A percentile compares a stretch with the other conserved stretches of the same genome.
phyloP scores from a whole-genome alignment of 2,113 vertebrate species.

The Stictonetta naevosa region DNA sequence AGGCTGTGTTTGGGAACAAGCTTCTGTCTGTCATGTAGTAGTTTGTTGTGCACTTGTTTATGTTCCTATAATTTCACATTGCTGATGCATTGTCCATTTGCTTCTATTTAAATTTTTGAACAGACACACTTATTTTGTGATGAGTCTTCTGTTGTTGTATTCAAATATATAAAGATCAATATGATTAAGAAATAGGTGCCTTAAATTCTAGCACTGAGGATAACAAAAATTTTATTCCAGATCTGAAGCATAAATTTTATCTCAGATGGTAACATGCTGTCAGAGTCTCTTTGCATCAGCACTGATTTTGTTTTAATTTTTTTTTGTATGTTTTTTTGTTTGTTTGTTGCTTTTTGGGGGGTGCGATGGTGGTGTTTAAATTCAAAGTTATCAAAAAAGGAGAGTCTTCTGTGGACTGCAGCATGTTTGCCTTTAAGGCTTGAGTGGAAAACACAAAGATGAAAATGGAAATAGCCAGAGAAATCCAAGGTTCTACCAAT shows the following conservation, averaged over 20 bases:
- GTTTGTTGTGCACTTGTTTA: neutral
- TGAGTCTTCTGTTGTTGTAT: neutral
- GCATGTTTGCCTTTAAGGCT: neutral
- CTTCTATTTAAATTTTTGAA: neutral
- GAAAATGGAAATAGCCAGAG: neutral
- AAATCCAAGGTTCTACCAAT: neutral
- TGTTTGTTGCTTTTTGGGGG: neutral
- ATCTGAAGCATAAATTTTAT: neutral
- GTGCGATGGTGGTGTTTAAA: neutral
- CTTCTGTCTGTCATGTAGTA: neutral
- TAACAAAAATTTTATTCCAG: neutral
- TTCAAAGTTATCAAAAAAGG: neutral
- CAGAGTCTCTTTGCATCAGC: neutral
- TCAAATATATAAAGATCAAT: neutral
- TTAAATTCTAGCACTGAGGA: neutral
- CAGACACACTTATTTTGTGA: neutral
- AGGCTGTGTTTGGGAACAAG: neutral
- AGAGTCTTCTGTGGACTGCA: neutral
- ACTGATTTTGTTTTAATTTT: neutral
- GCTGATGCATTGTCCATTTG: neutral
- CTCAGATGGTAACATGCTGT: neutral
- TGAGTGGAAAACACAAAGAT: neutral
- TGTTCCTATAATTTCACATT: neutral
- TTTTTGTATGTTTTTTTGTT: neutral
- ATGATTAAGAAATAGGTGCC: neutral